phyloP scores from a whole-genome alignment of 2,888 invertebrate genomes.

The Antitype chi region DNA sequence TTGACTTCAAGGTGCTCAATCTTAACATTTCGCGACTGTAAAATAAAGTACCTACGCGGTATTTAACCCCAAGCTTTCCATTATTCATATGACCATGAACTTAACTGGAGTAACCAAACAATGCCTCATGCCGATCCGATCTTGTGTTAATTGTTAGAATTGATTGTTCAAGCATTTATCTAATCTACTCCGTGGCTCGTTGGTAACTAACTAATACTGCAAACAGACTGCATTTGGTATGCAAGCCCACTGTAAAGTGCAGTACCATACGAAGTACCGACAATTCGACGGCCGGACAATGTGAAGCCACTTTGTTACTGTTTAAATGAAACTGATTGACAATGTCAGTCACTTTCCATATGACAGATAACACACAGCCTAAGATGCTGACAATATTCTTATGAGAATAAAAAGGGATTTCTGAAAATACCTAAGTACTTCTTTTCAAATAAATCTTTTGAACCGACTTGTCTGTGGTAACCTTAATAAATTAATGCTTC shows the following conservation, averaged over 20 bases:
- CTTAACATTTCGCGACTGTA: not conserved
- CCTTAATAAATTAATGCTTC: too few species aligned
- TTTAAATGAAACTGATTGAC: not conserved
- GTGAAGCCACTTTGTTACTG: not conserved
- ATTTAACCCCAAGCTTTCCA: not conserved
- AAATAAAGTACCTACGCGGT: not conserved
- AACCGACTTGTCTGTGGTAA: too few species aligned
- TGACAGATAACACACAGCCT: not conserved
- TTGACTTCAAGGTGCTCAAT: not conserved
- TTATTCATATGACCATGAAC: conserved; percentile 30
- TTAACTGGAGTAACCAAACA: conserved; percentile 25
- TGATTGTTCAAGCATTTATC: conserved; percentile 29
- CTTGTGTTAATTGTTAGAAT: conserved; percentile 41
- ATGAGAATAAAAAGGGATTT: not conserved
- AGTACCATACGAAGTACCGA: not conserved
- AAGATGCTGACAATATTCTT: not conserved
- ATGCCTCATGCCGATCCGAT: conserved; percentile 17
- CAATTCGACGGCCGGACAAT: not conserved
- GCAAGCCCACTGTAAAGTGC: not conserved
- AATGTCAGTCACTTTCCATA: not conserved
- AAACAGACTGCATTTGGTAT: not conserved
- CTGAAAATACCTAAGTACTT: not conserved
- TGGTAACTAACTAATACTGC: conserved; percentile 16
- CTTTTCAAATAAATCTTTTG: too few species aligned
- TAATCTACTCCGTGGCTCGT: conserved; percentile 21